A percentile compares a stretch with the other conserved stretches of the same genome.
phyloP scores from a whole-genome alignment of 2,113 vertebrate genomes.

The Hypomesus transpacificus region DNA sequence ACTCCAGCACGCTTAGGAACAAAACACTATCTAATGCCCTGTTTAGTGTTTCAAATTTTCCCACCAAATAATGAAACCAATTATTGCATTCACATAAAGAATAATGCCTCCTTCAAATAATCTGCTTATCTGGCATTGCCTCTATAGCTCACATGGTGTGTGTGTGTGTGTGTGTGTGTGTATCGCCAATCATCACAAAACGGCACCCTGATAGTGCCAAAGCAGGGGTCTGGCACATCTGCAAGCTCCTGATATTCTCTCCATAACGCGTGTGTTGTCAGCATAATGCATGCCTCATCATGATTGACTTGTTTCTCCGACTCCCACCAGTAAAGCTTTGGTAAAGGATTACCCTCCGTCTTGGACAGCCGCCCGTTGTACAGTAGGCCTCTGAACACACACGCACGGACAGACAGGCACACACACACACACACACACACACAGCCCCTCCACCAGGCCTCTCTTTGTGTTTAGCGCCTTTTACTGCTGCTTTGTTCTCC shows the following conservation, averaged over 20 bases:
- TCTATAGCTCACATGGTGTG: conserved; percentile 42
- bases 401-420: background rate
- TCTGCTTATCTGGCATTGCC: conserved; percentile 65
- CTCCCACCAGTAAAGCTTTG: conserved; percentile 57
- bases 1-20: conserved; percentile 39
- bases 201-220: conserved; percentile 48
- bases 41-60: conserved; percentile 51
- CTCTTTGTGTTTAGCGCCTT: conserved; percentile 50
- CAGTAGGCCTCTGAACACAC: conserved; percentile 47
- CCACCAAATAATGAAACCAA: conserved; percentile 64
- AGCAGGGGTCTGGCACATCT: conserved; percentile 57
- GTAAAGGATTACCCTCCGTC: conserved; percentile 60
- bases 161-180: conserved; percentile 16
- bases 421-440: conserved; percentile 27
- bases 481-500: conserved; percentile 58
- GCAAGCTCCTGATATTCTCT: conserved; percentile 64
- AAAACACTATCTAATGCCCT: conserved; percentile 45
- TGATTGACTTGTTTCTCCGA: conserved; percentile 64
- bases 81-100: conserved; percentile 62
- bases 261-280: conserved; percentile 43
- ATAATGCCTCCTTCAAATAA: conserved; percentile 67
- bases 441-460: conserved; percentile 42
- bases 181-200: conserved; percentile 42
- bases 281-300: conserved; percentile 55
- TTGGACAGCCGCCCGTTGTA: conserved; percentile 63